phyloP scores from a whole-genome alignment of 2,797 vertebrate species.

The Melanogrammus aeglefinus region DNA sequence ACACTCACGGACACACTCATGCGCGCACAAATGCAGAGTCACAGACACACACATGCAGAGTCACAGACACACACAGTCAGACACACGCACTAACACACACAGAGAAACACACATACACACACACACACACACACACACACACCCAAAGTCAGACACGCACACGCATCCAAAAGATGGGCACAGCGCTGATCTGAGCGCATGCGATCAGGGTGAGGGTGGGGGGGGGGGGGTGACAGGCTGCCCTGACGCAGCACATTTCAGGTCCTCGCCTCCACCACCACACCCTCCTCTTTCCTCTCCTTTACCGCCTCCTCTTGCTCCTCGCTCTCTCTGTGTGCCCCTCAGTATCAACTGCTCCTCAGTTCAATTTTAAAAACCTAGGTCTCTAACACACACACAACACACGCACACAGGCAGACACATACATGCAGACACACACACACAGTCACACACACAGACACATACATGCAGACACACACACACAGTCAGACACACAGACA shows the following conservation, averaged over 20 bases:
- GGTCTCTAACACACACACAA: not conserved
- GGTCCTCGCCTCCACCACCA: no score
- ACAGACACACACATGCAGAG: not conserved
- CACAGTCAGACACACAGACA: no score
- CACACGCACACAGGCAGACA: not conserved
- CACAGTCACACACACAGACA: no score
- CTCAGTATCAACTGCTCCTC: no score
- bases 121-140: conserved; percentile 21
- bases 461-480: not conserved
- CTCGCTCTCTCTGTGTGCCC: no score
- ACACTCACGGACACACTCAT: not conserved
- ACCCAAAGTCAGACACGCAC: conserved; percentile 17
- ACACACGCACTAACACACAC: not conserved
- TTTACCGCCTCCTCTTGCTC: no score
- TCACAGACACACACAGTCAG: not conserved
- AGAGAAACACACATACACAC: not conserved
- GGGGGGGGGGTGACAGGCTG: no score
- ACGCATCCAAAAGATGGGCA: not conserved
- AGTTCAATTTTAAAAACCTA: no score
- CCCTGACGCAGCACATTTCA: no score
- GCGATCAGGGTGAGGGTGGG: no score
- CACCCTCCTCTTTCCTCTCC: no score
- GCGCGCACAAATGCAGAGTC: conserved; percentile 13
- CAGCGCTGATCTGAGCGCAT: no score
- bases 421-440: not conserved